Percentiles rank a stretch among this genome's conserved stretches.
These are phyloP conservation scores for Minunthozetes semirufus DNA, from an alignment of 2,888 invertebrate genomes.

Conservation along the genomic window DNA sequence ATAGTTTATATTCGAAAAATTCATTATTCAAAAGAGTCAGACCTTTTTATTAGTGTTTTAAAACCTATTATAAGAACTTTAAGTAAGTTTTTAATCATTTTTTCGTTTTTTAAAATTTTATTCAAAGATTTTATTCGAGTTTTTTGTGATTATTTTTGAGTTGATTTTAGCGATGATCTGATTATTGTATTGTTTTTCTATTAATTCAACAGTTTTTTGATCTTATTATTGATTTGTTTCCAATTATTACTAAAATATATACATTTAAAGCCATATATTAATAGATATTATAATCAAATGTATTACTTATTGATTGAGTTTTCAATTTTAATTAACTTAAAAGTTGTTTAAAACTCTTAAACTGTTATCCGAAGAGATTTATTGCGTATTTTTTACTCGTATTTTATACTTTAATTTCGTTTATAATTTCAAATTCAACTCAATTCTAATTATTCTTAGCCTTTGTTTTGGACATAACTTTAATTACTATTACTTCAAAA, in stretches of 20 bases:
- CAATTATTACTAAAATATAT: background rate
- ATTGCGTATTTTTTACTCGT: background rate
- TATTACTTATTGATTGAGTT: background rate
- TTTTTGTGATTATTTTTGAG: background rate
- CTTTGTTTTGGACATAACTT: background rate
- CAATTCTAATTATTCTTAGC: background rate
- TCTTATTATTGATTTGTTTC: background rate
- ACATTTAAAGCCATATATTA: background rate
- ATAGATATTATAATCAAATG: background rate
- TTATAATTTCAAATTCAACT: background rate
- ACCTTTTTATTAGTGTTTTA: background rate
- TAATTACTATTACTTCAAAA: background rate
- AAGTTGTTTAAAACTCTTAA: background rate
- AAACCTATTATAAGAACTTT: background rate
- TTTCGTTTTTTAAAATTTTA: background rate
- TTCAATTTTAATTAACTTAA: background rate
- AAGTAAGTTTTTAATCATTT: background rate
- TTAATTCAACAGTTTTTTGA: background rate
- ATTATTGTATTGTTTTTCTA: background rate
- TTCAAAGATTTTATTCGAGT: background rate
- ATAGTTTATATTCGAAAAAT: background rate
- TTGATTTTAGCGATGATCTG: constrained; percentile 5
- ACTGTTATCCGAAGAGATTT: background rate
- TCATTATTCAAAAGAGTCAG: background rate
- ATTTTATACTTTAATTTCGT: background rate